Conservation (phyloP, 2,797 vertebrate species). For the Hydrocynus forskahlii region DNA sequence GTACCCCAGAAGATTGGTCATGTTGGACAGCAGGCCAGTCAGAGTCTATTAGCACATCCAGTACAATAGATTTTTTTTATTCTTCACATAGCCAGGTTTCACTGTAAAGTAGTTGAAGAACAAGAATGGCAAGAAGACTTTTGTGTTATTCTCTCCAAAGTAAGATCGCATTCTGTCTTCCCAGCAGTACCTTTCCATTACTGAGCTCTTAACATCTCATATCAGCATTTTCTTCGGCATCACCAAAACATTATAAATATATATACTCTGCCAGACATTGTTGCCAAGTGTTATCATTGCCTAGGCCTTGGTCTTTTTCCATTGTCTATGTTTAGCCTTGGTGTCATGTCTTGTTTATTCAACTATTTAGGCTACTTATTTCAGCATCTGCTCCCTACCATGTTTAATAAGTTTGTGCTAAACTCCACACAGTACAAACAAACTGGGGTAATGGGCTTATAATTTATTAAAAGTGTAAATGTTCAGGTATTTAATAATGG, state of each 20-base stretch:
- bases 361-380: not conserved
- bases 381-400: not conserved
- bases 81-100: not conserved
- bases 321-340: not conserved
- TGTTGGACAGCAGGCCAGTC: not conserved
- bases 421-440: conserved; percentile 1
- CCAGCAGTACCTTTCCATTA: not conserved
- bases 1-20: not conserved
- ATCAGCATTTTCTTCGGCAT: not conserved
- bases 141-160: not conserved
- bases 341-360: not conserved
- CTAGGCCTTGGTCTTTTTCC: not conserved
- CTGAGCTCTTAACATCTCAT: too few species aligned
- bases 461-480: conserved; percentile 5
- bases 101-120: not conserved
- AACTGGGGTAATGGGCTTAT: not conserved
- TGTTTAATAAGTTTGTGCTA: conserved; percentile 2
- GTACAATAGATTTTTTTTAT: not conserved
- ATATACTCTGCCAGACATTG: not conserved
- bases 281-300: not conserved
- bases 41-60: not conserved
- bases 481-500: conserved; percentile 6
- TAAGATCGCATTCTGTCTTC: not conserved
- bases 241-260: not conserved
- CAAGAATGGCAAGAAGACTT: not conserved